Conservation (phyloP, 2,113 vertebrate genomes). For the mouse (Mus musculus) region DNA sequence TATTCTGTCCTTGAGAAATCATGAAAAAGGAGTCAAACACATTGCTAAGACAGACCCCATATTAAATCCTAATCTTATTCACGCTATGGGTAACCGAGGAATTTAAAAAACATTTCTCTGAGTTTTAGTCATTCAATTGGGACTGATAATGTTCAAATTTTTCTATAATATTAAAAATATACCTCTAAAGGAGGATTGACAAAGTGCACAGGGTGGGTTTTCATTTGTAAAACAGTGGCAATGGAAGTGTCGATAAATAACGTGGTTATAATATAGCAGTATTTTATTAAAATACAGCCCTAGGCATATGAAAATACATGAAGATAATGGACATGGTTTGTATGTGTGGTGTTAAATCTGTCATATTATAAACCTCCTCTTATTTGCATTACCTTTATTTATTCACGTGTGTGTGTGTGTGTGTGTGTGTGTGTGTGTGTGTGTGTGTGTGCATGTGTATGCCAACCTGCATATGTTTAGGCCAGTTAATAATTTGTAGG, state of each 20-base stretch:
- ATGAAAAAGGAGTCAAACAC: neutral
- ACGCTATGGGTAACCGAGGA: too few relatives aligned
- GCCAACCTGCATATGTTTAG: neutral
- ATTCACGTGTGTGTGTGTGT: neutral
- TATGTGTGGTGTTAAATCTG: accelerated
- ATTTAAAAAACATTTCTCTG: neutral
- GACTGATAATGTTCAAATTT: neutral
- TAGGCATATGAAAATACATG: neutral
- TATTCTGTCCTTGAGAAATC: neutral
- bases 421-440: neutral
- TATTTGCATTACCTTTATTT: neutral
- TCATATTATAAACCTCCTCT: neutral
- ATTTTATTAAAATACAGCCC: neutral
- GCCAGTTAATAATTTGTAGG: neutral
- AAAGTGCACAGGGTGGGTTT: neutral
- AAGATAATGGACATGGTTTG: neutral
- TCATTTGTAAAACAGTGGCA: neutral
- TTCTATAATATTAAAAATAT: neutral
- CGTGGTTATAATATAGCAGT: too few relatives aligned
- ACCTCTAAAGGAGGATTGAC: neutral
- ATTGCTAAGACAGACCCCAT: neutral
- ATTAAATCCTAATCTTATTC: neutral
- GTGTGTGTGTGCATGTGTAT: neutral
- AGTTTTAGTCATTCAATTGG: neutral
- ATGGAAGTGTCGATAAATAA: neutral